phyloP scores from a whole-genome alignment of 2,888 invertebrate genomes.

The Drosophila nr. perissopoda region DNA sequence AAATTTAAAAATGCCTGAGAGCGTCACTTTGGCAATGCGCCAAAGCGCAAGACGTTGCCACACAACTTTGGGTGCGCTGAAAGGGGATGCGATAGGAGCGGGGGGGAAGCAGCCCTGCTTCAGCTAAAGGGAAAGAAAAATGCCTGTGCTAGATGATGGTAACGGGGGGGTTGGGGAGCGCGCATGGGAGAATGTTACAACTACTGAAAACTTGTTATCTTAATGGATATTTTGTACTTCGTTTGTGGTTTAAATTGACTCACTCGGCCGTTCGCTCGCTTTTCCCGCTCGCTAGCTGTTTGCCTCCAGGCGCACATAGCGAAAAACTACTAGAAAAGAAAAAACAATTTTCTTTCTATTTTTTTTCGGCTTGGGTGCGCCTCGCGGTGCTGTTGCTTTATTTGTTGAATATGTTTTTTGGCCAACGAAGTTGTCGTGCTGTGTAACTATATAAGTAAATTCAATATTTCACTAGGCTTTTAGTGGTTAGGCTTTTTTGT shows the following conservation, averaged over 20 bases:
- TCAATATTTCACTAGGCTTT: conserved; percentile 37
- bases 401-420: conserved; percentile 40
- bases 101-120: conserved; percentile 20
- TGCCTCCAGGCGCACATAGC: conserved; percentile 45
- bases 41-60: conserved; percentile 52
- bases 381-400: conserved; percentile 17
- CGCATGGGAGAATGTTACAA: conserved; percentile 63
- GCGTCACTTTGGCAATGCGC: conserved; percentile 73
- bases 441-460: conserved; percentile 31
- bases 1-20: conserved; percentile 77
- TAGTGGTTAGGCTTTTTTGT: conserved; percentile 1
- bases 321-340: conserved; percentile 20
- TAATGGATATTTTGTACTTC: conserved; percentile 79
- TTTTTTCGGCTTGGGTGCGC: not conserved
- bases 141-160: conserved; percentile 18
- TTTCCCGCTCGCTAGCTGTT: conserved; percentile 19
- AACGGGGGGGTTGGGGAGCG: not conserved
- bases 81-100: conserved; percentile 38
- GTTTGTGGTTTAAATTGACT: conserved; percentile 77
- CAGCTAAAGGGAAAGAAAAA: conserved; percentile 65
- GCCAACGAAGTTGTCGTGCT: conserved; percentile 27
- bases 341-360: conserved; percentile 19
- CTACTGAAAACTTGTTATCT: conserved; percentile 78
- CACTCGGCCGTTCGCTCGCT: conserved; percentile 54
- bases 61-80: conserved; percentile 56